These are phyloP conservation scores for Melipona quadrifasciata DNA, from an alignment of 1,140 invertebrate species.

Conservation along the genomic window DNA sequence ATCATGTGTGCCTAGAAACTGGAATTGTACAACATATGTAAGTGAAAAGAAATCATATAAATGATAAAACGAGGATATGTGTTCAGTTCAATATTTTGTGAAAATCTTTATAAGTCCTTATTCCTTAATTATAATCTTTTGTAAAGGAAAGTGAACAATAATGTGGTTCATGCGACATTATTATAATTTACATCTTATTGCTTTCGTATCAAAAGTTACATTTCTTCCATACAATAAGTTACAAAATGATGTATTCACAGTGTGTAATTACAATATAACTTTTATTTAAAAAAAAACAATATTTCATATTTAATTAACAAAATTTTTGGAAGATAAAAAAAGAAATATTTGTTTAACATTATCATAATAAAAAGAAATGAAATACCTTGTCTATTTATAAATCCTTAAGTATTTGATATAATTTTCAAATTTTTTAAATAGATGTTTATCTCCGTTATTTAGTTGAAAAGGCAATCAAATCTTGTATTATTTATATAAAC, in stretches of 20 bases:
- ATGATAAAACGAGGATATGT: not conserved
- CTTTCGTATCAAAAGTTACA: not conserved
- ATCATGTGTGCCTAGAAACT: slow-evolving; percentile 34
- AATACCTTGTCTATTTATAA: not conserved
- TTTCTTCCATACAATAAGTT: not conserved
- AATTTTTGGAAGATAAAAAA: not conserved
- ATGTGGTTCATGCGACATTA: slow-evolving; percentile 4
- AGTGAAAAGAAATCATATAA: slow-evolving; percentile 20
- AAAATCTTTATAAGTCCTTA: slow-evolving; percentile 1
- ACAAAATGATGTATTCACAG: slow-evolving; percentile 7
- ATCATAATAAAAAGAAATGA: not conserved
- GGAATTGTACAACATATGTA: slow-evolving; percentile 48
- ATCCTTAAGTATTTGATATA: not conserved
- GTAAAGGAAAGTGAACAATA: slow-evolving; percentile 15
- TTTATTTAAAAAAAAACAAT: not conserved
- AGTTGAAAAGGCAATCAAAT: not conserved
- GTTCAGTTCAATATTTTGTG: slow-evolving; percentile 11
- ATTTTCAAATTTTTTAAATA: not conserved
- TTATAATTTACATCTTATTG: not conserved
- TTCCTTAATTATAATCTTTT: slow-evolving; percentile 19
- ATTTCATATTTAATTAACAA: not conserved
- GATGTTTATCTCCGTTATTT: not conserved
- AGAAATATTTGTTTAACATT: not conserved
- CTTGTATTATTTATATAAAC: not conserved
- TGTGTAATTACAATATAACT: slow-evolving; percentile 3